Percentiles rank a stretch among this genome's conserved stretches.
phyloP scores from a whole-genome alignment of 2,113 vertebrate genomes.

The Dicentrarchus labrax region DNA sequence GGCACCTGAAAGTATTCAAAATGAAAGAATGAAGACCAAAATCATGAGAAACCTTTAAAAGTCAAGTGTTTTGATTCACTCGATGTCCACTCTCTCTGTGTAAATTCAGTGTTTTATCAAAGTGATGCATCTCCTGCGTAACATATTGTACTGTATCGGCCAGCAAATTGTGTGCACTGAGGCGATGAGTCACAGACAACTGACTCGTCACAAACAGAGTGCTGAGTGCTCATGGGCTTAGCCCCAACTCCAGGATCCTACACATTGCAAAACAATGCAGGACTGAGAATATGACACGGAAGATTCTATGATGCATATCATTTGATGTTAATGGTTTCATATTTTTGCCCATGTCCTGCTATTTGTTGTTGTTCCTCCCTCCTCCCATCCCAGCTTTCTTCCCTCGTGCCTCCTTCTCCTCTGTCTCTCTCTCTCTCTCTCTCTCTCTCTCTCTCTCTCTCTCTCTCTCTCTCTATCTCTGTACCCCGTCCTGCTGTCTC shows the following conservation, averaged over 20 bases:
- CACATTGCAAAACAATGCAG: not conserved
- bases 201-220: not conserved
- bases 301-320: not conserved
- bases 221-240: not conserved
- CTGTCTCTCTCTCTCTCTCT: not conserved
- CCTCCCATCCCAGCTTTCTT: not conserved
- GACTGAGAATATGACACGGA: not conserved
- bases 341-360: not conserved
- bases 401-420: not conserved
- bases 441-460: not conserved
- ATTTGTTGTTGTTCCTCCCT: constrained; percentile 5
- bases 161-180: not conserved
- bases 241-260: not conserved
- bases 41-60: not conserved
- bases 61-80: not conserved
- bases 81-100: too few relatives aligned
- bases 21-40: not conserved
- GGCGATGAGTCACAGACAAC: not conserved
- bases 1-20: not conserved
- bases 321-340: not conserved
- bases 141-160: not conserved
- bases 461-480: not conserved
- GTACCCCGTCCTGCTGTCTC: not conserved
- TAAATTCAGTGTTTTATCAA: not conserved
- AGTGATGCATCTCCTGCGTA: not conserved